Evolutionary conservation across 2,888 invertebrate species (phyloP), one percentile per base, ranked within the genome.

Genomic region (Drosophila leonis): DNA sequence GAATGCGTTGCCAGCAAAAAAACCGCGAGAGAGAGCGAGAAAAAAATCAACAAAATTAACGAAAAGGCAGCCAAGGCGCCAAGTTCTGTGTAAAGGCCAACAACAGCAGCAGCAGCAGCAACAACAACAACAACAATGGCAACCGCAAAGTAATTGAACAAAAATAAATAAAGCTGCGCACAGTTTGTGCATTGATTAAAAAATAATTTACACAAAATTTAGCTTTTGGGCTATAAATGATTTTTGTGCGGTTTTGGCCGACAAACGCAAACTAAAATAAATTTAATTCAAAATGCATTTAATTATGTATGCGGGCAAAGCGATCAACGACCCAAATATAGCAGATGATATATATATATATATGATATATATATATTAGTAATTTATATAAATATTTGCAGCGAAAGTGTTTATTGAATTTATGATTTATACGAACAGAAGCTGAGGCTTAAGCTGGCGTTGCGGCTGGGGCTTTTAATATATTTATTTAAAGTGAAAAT

Each of bases 11-110:
- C 65, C 66, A 70, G 69, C 70, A 27, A 66, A 64, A 42, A 41
- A 29, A 7, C 46, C 24, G 13, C 18, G n/a, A 12, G 37, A 54
- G 10, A 15, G 15, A 15, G 44, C 63, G 63, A 27, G 37, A 55
- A 62, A 46, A 57, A 51, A 37, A 59, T 48, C 15, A 48, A 48
- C 48, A 12, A 59, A 51, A 27, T 52, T 27, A n/a, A 70, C 67
- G 55, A 59, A 64, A 78, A 74, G 75, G 75, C 79, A 65, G 77
- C 70, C 80, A 78, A 83, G 86, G 86, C 88, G 80, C 80, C 88
- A 88, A 85, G 88, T 85, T 83, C 85, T 69, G 76, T 78, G 77
- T 67, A 84, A 82, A 82, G 85, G 82, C 82, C 82, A 82, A 55
- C 65, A 24, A 24, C 24, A 24, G 24, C 24, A 24, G 24, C 24